A percentile compares a stretch with the other conserved stretches of the same genome.
phyloP scores from a whole-genome alignment of 2,797 vertebrate genomes.

The Bovichtus variegatus region DNA sequence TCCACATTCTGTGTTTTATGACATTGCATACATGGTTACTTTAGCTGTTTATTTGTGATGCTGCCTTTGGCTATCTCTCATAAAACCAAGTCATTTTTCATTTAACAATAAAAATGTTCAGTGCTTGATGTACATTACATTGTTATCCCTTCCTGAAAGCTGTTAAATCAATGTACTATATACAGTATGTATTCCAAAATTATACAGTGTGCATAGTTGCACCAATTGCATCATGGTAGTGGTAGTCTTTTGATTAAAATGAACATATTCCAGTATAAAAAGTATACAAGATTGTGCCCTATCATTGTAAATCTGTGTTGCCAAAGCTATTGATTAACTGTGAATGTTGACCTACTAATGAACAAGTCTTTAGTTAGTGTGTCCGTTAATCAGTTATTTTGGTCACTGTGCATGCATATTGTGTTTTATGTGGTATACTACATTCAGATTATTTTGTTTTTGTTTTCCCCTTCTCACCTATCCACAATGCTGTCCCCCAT shows the following conservation, averaged over 20 bases:
- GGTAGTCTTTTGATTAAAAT: slow-evolving; percentile 41
- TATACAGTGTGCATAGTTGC: slow-evolving; percentile 3
- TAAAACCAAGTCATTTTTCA: slow-evolving; percentile 51
- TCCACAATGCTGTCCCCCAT: slow-evolving; percentile 99
- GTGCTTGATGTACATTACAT: slow-evolving; percentile 45
- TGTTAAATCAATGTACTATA: slow-evolving; percentile 23
- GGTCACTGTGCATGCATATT: slow-evolving; percentile 97
- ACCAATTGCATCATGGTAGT: slow-evolving; percentile 11
- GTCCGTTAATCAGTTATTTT: slow-evolving; percentile 93
- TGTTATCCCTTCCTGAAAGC: slow-evolving; percentile 32
- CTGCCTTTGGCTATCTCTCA: slow-evolving; percentile 46
- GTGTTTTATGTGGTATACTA: slow-evolving; percentile 98
- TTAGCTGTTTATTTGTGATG: slow-evolving; percentile 42
- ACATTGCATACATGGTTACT: slow-evolving; percentile 23
- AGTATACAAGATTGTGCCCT: slow-evolving; percentile 12
- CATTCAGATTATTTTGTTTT: slow-evolving; percentile 95
- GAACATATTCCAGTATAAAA: slow-evolving; percentile 48
- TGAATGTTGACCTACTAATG: slow-evolving; percentile 93
- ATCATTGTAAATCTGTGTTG: slow-evolving; percentile 39
- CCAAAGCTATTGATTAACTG: slow-evolving; percentile 91
- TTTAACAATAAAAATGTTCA: slow-evolving; percentile 35
- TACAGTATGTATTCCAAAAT: slow-evolving; percentile 9
- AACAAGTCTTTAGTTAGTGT: slow-evolving; percentile 80
- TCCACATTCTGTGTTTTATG: slow-evolving; percentile 42
- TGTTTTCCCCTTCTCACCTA: slow-evolving; percentile 98